These are phyloP conservation scores for Echinometra lucunter DNA, from an alignment of 53 echinoderm and acorn worm genomes.

Conservation along the genomic window DNA sequence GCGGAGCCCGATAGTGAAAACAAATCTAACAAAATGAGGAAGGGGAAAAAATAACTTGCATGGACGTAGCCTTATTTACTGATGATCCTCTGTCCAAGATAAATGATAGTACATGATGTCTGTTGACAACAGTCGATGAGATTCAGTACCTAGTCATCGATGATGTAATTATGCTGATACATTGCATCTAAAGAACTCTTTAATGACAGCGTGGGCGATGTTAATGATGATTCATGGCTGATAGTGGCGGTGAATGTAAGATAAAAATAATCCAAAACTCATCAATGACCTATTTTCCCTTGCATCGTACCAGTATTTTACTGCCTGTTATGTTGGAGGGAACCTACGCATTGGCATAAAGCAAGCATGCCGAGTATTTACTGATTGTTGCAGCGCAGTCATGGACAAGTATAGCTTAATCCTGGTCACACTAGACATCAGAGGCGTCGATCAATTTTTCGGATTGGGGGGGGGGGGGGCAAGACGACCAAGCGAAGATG, in stretches of 20 bases:
- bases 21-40: neutral
- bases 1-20: neutral
- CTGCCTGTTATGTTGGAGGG: neutral
- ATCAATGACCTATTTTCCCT: neutral
- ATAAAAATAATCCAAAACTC: neutral
- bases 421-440: too few species aligned
- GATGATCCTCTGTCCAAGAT: neutral
- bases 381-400: too few species aligned
- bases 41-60: too few species aligned
- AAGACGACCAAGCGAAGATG: too few species aligned
- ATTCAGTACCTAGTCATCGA: neutral
- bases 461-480: too few species aligned
- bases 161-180: neutral
- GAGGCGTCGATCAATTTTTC: too few species aligned
- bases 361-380: too few species aligned
- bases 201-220: conserved; percentile 29
- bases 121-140: neutral
- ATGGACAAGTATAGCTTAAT: too few species aligned
- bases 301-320: neutral
- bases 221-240: neutral
- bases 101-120: neutral
- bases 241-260: neutral
- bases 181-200: conserved; percentile 2
- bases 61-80: neutral
- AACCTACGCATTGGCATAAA: too few species aligned